phyloP scores from a whole-genome alignment of 1,140 invertebrate species.

The Drosophila chauvacae region DNA sequence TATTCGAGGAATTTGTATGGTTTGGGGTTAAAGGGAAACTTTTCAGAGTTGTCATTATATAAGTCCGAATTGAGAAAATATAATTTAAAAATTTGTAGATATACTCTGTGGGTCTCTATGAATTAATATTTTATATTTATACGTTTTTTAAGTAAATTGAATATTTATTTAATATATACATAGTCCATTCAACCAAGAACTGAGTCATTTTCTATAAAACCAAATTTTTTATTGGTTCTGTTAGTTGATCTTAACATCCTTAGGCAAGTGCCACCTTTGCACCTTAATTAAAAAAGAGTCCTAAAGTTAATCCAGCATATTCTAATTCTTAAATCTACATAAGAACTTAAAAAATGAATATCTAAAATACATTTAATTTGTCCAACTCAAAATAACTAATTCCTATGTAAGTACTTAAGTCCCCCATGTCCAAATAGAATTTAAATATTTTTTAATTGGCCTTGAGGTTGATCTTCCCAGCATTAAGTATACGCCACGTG shows the following conservation, averaged over 20 bases:
- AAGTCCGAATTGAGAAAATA: not conserved
- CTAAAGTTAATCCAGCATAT: not conserved
- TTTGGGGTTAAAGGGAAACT: not conserved
- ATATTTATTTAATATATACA: not conserved
- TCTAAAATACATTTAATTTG: not conserved
- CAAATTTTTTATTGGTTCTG: too few species aligned
- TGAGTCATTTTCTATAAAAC: not conserved
- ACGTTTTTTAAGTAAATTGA: not conserved
- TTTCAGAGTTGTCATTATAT: not conserved
- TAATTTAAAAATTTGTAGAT: not conserved
- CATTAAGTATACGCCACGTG: constrained; percentile 38
- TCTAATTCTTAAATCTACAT: not conserved
- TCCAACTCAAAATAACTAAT: not conserved
- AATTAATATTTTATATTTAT: too few species aligned
- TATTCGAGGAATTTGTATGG: not conserved
- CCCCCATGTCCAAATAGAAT: constrained; percentile 11
- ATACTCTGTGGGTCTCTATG: not conserved
- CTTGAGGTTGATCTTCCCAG: not conserved
- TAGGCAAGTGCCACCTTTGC: not conserved
- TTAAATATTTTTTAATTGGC: constrained; percentile 37
- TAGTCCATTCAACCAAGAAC: too few species aligned
- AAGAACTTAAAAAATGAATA: not conserved
- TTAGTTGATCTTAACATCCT: not conserved
- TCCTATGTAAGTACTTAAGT: not conserved
- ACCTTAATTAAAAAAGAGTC: not conserved